These are phyloP conservation scores for Meles meles DNA, from an alignment of 2,113 vertebrate genomes.

Conservation along the genomic window DNA sequence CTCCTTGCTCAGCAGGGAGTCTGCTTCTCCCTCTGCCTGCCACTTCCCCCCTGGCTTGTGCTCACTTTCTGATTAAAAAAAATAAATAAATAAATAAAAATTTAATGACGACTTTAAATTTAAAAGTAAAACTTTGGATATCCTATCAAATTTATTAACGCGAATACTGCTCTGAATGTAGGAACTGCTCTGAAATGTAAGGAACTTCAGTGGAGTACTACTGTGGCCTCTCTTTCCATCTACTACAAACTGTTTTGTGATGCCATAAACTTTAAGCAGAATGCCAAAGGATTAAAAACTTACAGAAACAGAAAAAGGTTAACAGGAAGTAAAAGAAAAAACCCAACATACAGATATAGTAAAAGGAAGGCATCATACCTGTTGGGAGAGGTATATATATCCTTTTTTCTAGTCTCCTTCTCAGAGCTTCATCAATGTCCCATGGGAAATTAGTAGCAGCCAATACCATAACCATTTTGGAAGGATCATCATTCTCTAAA, in stretches of 20 bases:
- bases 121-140: conserved; percentile 74
- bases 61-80: background rate
- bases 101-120: conserved; percentile 28
- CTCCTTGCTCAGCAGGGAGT: background rate
- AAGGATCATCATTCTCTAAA: conserved; percentile 87
- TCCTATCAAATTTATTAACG: conserved; percentile 73
- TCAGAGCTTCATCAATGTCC: conserved; percentile 89
- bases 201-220: background rate
- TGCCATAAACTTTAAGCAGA: background rate
- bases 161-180: conserved; percentile 58
- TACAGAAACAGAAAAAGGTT: background rate
- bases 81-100: background rate
- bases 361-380: conserved; percentile 74
- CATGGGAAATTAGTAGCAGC: conserved; percentile 89
- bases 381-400: conserved; percentile 89
- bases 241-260: background rate
- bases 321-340: background rate
- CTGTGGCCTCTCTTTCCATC: background rate
- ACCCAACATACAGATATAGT: background rate
- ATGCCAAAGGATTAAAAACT: background rate
- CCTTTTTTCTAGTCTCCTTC: conserved; percentile 87
- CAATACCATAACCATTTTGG: conserved; percentile 89
- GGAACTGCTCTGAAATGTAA: conserved; percentile 64
- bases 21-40: background rate
- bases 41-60: background rate